Base-by-base conservation (phyloP, 2,797 vertebrate species). In the Anisognathus igniventris region DNA sequence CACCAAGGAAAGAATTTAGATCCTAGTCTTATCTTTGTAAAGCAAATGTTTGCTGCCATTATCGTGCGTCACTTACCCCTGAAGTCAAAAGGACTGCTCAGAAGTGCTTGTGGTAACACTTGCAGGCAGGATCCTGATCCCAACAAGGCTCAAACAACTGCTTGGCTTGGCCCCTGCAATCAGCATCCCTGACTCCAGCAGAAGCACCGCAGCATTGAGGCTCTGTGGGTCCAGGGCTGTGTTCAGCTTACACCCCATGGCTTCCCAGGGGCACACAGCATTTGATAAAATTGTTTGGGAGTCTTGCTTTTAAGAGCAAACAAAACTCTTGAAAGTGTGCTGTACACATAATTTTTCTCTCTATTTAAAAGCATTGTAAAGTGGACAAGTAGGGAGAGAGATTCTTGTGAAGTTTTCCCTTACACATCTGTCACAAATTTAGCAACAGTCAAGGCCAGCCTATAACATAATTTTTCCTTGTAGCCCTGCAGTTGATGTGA, bases 221-320 rank as follows among this genome's bases (percentile, higher is more conserved):
- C 40, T 73, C 53, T 50, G 11, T 1, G 2, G 6, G 3, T 66
- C 21, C 1, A 4, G 42, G 51, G 15, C 50, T 8, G 3, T 0
- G 3, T 16, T 50, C 11, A 74, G 18, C 74, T 9, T 0, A 0
- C 5, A 21, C 15, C 37, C 31, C 0, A 0, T 19, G 48, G 18
- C 45, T 85, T 75, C 65, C 47, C 30, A 40, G 65, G 23, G 67
- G 23, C 60, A 67, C 25, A 3, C 50, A 31, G 61, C 19, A 10
- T 24, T 73, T 47, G 37, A 28, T 45, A 39, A 48, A 68, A 60
- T 18, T 14, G 12, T 58, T 25, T 28, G 2, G 1, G 9, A 21
- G 25, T 6, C 22, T 40, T 8, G 1, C 24, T 92, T 72, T 47
- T 25, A 62, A 88, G 45, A 68, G 5, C 21, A 80, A 86, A 10